phyloP scores from a whole-genome alignment of 1,140 invertebrate species.

The Drosophila obscura region DNA sequence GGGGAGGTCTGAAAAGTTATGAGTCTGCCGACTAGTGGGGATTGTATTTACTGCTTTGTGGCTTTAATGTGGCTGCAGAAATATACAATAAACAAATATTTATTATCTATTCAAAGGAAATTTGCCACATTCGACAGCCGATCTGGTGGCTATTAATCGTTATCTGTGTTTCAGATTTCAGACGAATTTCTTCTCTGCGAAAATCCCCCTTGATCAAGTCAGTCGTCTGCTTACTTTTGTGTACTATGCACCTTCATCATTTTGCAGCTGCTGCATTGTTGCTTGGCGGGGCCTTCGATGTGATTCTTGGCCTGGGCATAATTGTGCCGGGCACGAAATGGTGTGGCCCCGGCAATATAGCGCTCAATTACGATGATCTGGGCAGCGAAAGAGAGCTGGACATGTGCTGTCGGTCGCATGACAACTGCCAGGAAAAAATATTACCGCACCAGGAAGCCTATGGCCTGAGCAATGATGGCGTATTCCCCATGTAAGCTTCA shows the following conservation, averaged over 20 bases:
- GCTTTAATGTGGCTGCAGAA: too few relatives aligned
- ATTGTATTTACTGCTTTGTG: too few relatives aligned
- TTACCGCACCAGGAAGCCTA: slow-evolving; percentile 85
- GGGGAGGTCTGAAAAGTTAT: too few relatives aligned
- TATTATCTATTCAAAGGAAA: too few relatives aligned
- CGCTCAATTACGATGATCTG: slow-evolving; percentile 88
- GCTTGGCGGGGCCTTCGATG: slow-evolving; percentile 2
- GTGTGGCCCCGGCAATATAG: slow-evolving; percentile 91
- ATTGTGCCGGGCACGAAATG: slow-evolving; percentile 86
- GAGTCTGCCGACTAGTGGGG: too few relatives aligned
- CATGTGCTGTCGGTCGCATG: slow-evolving; percentile 91
- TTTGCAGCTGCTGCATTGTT: slow-evolving; percentile 22
- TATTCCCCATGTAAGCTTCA: slow-evolving; percentile 85
- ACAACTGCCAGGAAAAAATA: slow-evolving; percentile 88
- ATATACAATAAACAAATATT: too few relatives aligned
- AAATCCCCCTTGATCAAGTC: slow-evolving; percentile 37
- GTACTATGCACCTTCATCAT: slow-evolving; percentile 29
- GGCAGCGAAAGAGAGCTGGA: slow-evolving; percentile 88
- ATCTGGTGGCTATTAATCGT: too few relatives aligned
- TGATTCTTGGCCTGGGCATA: slow-evolving; percentile 33
- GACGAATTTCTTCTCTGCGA: not conserved
- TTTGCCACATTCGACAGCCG: too few relatives aligned
- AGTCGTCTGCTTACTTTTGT: slow-evolving; percentile 36
- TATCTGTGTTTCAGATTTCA: too few relatives aligned
- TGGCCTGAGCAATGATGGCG: slow-evolving; percentile 86